A percentile compares a stretch with the other conserved stretches of the same genome.
Evolutionary conservation across 1,140 invertebrate species (phyloP).

Genomic region (Centruroides vittatus): DNA sequence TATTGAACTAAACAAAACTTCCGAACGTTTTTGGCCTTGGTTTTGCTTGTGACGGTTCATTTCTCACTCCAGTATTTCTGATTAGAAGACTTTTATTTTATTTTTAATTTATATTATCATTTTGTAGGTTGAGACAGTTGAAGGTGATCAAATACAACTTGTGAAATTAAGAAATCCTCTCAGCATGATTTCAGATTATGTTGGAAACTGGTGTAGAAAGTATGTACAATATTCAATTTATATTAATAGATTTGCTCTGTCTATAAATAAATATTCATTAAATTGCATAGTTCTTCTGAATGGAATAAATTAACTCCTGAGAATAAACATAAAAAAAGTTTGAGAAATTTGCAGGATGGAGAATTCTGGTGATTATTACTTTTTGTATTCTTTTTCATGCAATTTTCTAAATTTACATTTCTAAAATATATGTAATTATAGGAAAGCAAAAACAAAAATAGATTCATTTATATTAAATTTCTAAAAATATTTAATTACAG

Average conservation of each 20-base stretch:
- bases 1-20: too few species aligned
- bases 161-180: conserved; percentile 17
- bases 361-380: conserved; percentile 54
- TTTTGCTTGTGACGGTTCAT: too few species aligned
- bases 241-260: neutral
- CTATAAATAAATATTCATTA: neutral
- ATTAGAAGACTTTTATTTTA: neutral
- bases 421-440: neutral
- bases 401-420: neutral
- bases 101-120: neutral
- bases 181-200: conserved; percentile 13
- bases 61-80: too few species aligned
- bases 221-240: neutral
- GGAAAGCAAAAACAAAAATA: too few species aligned
- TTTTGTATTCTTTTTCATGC: neutral
- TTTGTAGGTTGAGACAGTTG: neutral
- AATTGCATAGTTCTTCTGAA: conserved; percentile 35
- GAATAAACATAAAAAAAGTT: conserved; percentile 52
- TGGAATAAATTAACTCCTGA: conserved; percentile 57
- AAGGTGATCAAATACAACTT: conserved; percentile 15
- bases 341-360: conserved; percentile 49
- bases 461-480: too few species aligned
- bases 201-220: conserved; percentile 15
- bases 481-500: conserved; percentile 22
- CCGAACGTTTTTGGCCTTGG: too few species aligned